Conservation (phyloP, 2,888 invertebrate genomes). For the Stratiomys singularior region DNA sequence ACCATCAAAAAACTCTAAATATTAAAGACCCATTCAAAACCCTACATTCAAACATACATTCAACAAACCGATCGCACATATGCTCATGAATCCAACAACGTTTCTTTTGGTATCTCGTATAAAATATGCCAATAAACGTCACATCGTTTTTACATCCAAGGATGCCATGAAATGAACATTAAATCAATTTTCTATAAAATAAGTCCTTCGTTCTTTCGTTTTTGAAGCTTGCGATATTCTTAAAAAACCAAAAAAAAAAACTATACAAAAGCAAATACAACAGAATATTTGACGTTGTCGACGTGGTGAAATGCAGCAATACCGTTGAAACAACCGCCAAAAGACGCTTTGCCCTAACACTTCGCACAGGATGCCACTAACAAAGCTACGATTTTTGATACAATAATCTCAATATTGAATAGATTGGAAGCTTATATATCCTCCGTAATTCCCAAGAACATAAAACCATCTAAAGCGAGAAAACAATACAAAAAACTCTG, state of each 20-base stretch:
- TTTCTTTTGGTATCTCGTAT: background rate
- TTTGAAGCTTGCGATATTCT: background rate
- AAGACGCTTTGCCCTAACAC: background rate
- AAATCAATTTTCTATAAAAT: slow-evolving; percentile 35
- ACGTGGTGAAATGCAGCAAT: background rate
- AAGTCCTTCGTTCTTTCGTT: background rate
- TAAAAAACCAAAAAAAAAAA: background rate
- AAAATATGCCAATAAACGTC: slow-evolving; percentile 24
- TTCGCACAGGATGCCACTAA: slow-evolving; percentile 5
- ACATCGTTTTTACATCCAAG: slow-evolving; percentile 15
- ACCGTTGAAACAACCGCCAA: background rate
- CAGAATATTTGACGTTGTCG: background rate
- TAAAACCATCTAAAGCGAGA: slow-evolving; percentile 2
- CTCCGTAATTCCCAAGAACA: slow-evolving; percentile 21
- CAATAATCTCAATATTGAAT: slow-evolving; percentile 41
- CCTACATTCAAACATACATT: background rate
- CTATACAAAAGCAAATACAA: background rate
- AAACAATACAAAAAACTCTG: slow-evolving; percentile 8
- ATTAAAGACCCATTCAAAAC: background rate
- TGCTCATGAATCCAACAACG: background rate
- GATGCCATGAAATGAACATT: slow-evolving; percentile 34
- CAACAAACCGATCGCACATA: background rate
- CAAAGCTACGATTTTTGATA: slow-evolving; percentile 28
- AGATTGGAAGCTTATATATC: slow-evolving; percentile 28
- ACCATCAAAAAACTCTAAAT: background rate